Base-by-base conservation (phyloP, 2,888 invertebrate species). In the Caenorhabditis drosophilae region DNA sequence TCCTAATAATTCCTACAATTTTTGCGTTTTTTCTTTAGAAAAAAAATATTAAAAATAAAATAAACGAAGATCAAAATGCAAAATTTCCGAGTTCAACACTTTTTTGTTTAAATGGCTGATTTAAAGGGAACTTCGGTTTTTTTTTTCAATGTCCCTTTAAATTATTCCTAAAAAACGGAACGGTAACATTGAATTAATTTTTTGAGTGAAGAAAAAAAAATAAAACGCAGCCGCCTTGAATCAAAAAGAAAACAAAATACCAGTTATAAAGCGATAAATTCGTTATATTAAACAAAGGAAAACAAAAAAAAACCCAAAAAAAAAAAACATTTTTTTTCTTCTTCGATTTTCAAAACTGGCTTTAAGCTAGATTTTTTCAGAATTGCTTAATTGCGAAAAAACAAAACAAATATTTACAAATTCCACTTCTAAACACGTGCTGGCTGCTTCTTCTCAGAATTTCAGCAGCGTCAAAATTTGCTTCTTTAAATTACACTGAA, bases 401-500 rank as follows among this genome's bases (percentile, higher is more conserved):
- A 53, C 31, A 44, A 18, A 16, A 2, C 15, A 18, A 49, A 18
- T n/a, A n/a, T n/a, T n/a, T n/a, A n/a, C n/a, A n/a, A n/a, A n/a
- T n/a, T n/a, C n/a, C n/a, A n/a, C n/a, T n/a, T n/a, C n/a, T n/a
- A n/a, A n/a, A n/a, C n/a, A n/a, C n/a, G n/a, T n/a, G n/a, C n/a
- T n/a, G n/a, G n/a, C n/a, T n/a, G n/a, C n/a, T n/a, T n/a, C n/a
- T n/a, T n/a, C n/a, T n/a, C n/a, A n/a, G n/a, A n/a, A n/a, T n/a
- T n/a, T n/a, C n/a, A n/a, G n/a, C n/a, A n/a, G n/a, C n/a, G 16
- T 18, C 2, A 9, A 40, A 40, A 40, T 16, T 20, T n/a, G 3
- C 4, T 4, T 20, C 9, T n/a, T 15, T 18, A 27, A n/a, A 7
- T 46, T 40, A 63, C 16, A 63, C 63, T 2, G 63, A 54, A 22